phyloP scores from a whole-genome alignment of 2,888 invertebrate genomes.

The Drosophila engyochracea region DNA sequence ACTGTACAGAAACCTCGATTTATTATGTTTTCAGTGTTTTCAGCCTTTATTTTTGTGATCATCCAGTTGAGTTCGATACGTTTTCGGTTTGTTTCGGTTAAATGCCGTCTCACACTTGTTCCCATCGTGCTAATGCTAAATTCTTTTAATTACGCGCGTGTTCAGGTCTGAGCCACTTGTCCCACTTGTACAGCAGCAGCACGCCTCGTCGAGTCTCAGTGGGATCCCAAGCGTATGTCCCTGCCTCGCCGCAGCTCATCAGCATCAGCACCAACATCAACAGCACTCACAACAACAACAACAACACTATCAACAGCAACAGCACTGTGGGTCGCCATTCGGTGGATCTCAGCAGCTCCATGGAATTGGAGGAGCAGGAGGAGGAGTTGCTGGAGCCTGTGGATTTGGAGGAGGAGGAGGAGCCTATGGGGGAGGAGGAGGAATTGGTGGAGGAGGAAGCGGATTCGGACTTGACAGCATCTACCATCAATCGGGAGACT shows the following conservation, averaged over 20 bases:
- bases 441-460: conserved; percentile 85
- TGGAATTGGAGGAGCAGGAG: conserved; percentile 85
- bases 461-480: conserved; percentile 86
- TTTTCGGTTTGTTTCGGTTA: conserved; percentile 55
- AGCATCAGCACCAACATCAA: conserved; percentile 82
- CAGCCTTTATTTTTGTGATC: conserved; percentile 31
- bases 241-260: conserved; percentile 84
- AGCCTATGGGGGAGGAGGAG: conserved; percentile 82
- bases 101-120: conserved; percentile 11
- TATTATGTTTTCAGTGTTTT: conserved; percentile 48
- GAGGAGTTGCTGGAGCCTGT: conserved; percentile 68
- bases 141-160: conserved; percentile 56
- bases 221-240: conserved; percentile 85
- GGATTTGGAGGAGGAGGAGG: conserved; percentile 81
- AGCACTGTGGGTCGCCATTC: conserved; percentile 84
- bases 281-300: conserved; percentile 75
- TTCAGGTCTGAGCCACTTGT: conserved; percentile 85
- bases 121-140: conserved; percentile 34
- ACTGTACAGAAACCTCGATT: background rate
- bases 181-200: conserved; percentile 85
- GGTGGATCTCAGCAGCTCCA: conserved; percentile 86
- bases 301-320: conserved; percentile 84
- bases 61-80: conserved; percentile 45
- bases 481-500: conserved; percentile 87
- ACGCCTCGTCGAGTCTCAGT: conserved; percentile 85